phyloP scores from a whole-genome alignment of 1,140 invertebrate species.

The Goniozus legneri region DNA sequence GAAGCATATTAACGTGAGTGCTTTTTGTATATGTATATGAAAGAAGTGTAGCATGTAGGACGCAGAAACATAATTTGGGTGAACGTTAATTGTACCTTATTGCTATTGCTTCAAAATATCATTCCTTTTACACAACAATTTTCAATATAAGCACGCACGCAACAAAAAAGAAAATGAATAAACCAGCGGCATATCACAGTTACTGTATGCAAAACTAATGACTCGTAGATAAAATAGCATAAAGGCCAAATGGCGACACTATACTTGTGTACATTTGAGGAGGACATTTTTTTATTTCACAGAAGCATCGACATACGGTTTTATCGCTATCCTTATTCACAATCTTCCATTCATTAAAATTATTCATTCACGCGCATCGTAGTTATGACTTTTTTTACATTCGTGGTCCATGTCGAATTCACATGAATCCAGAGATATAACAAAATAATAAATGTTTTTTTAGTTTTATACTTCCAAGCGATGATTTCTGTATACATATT shows the following conservation, averaged over 20 bases:
- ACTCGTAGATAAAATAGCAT: slow-evolving; percentile 43
- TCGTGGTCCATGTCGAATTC: slow-evolving; percentile 24
- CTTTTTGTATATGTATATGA: not conserved
- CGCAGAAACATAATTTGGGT: not conserved
- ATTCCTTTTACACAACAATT: slow-evolving; percentile 6
- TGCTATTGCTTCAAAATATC: not conserved
- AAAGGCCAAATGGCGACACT: slow-evolving; percentile 36
- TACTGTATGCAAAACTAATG: slow-evolving; percentile 45
- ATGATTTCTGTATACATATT: not conserved
- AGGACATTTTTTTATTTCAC: slow-evolving; percentile 11
- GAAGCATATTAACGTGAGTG: no score
- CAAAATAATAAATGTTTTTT: slow-evolving; percentile 37
- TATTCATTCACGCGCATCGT: slow-evolving; percentile 18
- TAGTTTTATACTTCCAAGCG: slow-evolving; percentile 10
- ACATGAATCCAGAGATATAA: slow-evolving; percentile 30
- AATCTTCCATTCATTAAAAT: slow-evolving; percentile 8
- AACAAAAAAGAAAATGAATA: slow-evolving; percentile 36
- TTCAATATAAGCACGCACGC: slow-evolving; percentile 20
- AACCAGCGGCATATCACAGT: slow-evolving; percentile 47
- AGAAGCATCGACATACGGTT: slow-evolving; percentile 24
- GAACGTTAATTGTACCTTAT: not conserved
- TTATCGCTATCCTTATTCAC: slow-evolving; percentile 12
- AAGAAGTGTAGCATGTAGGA: not conserved
- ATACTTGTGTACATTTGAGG: slow-evolving; percentile 13
- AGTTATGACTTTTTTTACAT: slow-evolving; percentile 21